Percentiles rank a stretch among this genome's conserved stretches.
These are phyloP conservation scores for Drosophila eohydei DNA, from an alignment of 2,888 invertebrate species.

Conservation along the genomic window DNA sequence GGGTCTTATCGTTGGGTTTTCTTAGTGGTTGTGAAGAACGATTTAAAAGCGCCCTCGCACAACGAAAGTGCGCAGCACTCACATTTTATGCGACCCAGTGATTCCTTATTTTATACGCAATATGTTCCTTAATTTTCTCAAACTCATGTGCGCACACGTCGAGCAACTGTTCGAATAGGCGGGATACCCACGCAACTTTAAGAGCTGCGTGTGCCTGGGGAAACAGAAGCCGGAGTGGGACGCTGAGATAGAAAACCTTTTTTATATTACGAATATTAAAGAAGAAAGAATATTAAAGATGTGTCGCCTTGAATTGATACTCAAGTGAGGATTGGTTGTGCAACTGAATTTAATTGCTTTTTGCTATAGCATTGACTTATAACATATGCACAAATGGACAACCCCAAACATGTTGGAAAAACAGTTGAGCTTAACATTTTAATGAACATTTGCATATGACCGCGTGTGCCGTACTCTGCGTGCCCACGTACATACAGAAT, in stretches of 20 bases:
- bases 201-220: background rate
- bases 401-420: constrained; percentile 21
- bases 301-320: constrained; percentile 3
- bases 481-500: constrained; percentile 5
- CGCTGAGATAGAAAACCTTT: constrained; percentile 17
- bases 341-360: constrained; percentile 54
- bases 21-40: constrained; percentile 10
- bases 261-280: constrained; percentile 42
- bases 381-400: constrained; percentile 26
- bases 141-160: constrained; percentile 4
- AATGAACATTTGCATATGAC: constrained; percentile 50
- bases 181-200: constrained; percentile 1
- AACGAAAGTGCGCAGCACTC: constrained; percentile 1
- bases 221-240: background rate
- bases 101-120: constrained; percentile 27
- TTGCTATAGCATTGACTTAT: constrained; percentile 32
- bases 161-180: constrained; percentile 3
- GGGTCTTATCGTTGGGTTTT: constrained; percentile 9
- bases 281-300: constrained; percentile 24
- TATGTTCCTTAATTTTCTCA: background rate
- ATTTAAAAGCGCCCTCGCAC: constrained; percentile 4
- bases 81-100: constrained; percentile 19
- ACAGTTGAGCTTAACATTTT: constrained; percentile 33
- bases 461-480: constrained; percentile 11
- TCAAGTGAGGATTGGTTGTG: background rate